Evolutionary conservation across 2,113 vertebrate species (phyloP), one percentile per base, ranked within the genome.

Genomic region (Toxostoma redivivum): DNA sequence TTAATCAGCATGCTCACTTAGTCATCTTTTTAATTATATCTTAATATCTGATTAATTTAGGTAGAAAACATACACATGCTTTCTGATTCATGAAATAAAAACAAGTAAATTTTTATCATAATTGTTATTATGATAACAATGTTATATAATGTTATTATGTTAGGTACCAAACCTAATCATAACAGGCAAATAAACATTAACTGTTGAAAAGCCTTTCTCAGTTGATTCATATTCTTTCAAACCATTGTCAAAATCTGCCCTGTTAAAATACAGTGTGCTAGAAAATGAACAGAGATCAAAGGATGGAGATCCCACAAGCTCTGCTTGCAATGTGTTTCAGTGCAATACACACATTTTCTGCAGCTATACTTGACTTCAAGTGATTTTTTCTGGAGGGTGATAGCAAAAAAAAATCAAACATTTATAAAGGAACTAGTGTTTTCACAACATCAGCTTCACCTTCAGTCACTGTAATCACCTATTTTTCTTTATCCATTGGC

Each of bases 191-290:
- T 67, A 80, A 85, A 56, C 33, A 62, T 51, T 95, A 98, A 97
- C 98, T 97, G 96, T 97, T 69, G 82, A 98, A 90, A 98, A 95
- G 76, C 98, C 97, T 89, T 89, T 95, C 57, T 98, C 98, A 38
- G 98, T 97, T 65, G 94, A 81, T n/a, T 97, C 65, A 85, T 98
- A 98, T 56, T 98, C 95, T 71, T 98, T 97, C 86, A 98, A 96
- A 76, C 84, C 94, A 79, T 83, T 95, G 88, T 96, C 81, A 17
- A 98, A 96, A 82, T 97, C 96, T 65, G 97, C 97, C 84, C 97
- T 97, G 91, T 98, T 98, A 81, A 98, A 98, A 97, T 97, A 98
- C 3, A 93, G 82, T 45, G 96, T 83, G 86, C 97, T 94, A 94
- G 98, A 98, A 67, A 88, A 91, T 11, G 97, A 97, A 81, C 96